Percentiles rank a stretch among this genome's conserved stretches.
Evolutionary conservation across 2,888 invertebrate genomes (phyloP).

Genomic region (Amblyteles armatorius): DNA sequence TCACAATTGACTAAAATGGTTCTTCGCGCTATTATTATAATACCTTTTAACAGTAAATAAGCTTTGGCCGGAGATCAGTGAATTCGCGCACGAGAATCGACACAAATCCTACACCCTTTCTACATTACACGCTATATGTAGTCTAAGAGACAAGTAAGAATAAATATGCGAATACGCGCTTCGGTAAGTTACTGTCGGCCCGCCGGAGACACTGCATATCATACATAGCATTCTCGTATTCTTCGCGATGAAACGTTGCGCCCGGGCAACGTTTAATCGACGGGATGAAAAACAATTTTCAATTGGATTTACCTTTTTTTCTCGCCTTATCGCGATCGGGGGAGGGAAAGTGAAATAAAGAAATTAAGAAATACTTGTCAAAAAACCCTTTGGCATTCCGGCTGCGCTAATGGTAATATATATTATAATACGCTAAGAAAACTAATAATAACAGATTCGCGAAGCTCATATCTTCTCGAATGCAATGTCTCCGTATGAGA

Average conservation of each 20-base stretch:
- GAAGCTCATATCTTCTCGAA: constrained; percentile 38
- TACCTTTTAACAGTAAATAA: constrained; percentile 30
- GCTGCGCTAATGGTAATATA: constrained; percentile 40
- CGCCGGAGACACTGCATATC: constrained; percentile 52
- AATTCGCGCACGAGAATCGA: constrained; percentile 35
- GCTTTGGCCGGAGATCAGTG: not conserved
- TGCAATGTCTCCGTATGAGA: constrained; percentile 56
- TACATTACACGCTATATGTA: constrained; percentile 42
- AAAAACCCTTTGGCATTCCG: constrained; percentile 54
- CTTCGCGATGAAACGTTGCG: constrained; percentile 30
- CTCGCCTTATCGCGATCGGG: constrained; percentile 36
- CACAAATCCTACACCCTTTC: constrained; percentile 53
- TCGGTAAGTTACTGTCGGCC: constrained; percentile 38
- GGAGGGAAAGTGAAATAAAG: constrained; percentile 57
- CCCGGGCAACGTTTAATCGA: constrained; percentile 16
- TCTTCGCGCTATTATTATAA: constrained; percentile 6
- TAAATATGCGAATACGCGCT: constrained; percentile 47
- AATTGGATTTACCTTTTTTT: not conserved
- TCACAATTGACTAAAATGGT: constrained; percentile 24
- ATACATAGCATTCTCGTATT: constrained; percentile 32
- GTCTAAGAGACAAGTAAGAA: constrained; percentile 7
- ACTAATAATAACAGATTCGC: constrained; percentile 59
- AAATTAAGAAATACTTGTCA: constrained; percentile 63
- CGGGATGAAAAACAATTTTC: constrained; percentile 18
- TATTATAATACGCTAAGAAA: constrained; percentile 42